A percentile compares a stretch with the other conserved stretches of the same genome.
phyloP scores from a whole-genome alignment of 2,113 vertebrate species.

The Macaca mulatta region DNA sequence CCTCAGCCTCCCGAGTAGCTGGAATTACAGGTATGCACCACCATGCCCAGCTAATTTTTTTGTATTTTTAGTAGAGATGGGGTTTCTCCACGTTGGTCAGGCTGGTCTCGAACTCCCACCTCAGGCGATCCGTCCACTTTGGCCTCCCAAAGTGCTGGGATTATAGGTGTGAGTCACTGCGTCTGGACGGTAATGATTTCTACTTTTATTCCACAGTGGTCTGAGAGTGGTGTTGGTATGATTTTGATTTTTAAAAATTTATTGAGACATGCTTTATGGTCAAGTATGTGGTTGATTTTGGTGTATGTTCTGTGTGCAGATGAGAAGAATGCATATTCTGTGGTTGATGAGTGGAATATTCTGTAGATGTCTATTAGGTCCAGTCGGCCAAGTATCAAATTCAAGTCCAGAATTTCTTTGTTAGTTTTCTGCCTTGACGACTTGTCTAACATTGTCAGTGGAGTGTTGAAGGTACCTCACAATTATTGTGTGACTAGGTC shows the following conservation, averaged over 20 bases:
- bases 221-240: not conserved
- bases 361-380: not conserved
- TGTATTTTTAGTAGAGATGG: too few relatives aligned
- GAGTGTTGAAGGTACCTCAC: not conserved
- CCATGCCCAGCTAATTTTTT: too few relatives aligned
- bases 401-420: not conserved
- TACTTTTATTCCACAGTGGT: not conserved
- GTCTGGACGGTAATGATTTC: not conserved
- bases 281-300: too few relatives aligned
- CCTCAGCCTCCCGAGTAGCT: too few relatives aligned
- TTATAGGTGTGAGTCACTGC: too few relatives aligned
- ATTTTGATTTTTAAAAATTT: too few relatives aligned
- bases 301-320: not conserved
- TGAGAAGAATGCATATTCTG: not conserved
- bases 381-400: not conserved
- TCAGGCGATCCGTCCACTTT: fast-evolving
- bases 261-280: too few relatives aligned
- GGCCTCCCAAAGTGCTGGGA: too few relatives aligned
- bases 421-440: not conserved
- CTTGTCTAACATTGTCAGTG: not conserved
- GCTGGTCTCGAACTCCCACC: too few relatives aligned
- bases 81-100: too few relatives aligned
- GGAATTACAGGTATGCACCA: too few relatives aligned
- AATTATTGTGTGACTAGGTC: not conserved
- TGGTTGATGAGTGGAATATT: too few relatives aligned